Base-by-base conservation (phyloP, 30 jellyfish, hydroid and myxozoan genomes). In the Pelagia noctiluca region DNA sequence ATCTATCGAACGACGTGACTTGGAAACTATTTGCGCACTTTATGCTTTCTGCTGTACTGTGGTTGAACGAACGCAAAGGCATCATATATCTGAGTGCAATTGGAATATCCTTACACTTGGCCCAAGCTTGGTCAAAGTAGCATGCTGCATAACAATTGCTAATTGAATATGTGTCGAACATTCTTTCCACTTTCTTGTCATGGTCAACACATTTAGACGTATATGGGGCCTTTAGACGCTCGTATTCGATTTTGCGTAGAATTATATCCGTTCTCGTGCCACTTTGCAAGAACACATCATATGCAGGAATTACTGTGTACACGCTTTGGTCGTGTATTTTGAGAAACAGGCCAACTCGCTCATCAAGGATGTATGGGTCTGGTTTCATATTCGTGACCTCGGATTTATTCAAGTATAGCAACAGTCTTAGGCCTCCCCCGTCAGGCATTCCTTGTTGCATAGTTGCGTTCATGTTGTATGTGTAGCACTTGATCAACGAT, bases 231-330 rank as follows among this genome's bases (percentile, higher is more conserved):
- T 25, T 25, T 52, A 10, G 16, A 2, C 68, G 12, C 21, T 19
- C 4, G 68, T 52, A 52, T 52, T 52, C 68, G 26, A 52, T 52
- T 19, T 52, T 52, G 7, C 26, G 12, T 2, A 52, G 68, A 10
- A 30, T 19, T 52, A 52, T 52, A 19, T 52, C 68, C 12, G 26
- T 19, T 8, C 68, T 52, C 26, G 68, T 52, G 68, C 68, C 68
- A 19, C 68, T 19, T 52, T 52, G 28, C 21, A 52, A 19, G 21
- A 52, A 8, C 7, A 52, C 16, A 52, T 52, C 68, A 52, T 8
- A 2, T 25, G 16, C 16, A 10, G 68, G 68, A 52, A 52, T 10
- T 25, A 52, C 12, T 19, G 21, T 8, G 7, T 8, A 25, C 7
- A 19, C 12, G 7, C 30, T 2, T 52, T 52, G 28, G 21, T 52